A percentile compares a stretch with the other conserved stretches of the same genome.
phyloP scores from a whole-genome alignment of 2,797 vertebrate species.

The Amblyraja radiata region DNA sequence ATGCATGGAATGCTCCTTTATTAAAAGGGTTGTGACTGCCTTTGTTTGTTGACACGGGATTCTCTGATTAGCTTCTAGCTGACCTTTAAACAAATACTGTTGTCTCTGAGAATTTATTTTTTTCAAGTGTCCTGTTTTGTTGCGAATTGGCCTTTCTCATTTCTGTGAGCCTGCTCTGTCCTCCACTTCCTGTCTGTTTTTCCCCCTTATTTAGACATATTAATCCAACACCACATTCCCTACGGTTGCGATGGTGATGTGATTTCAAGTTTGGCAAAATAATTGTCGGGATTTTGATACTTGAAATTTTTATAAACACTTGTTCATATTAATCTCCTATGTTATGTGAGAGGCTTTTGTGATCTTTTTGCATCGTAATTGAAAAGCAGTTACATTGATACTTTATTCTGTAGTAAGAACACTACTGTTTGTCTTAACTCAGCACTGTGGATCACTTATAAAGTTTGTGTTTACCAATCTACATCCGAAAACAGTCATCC shows the following conservation, averaged over 20 bases:
- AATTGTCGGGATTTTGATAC: not conserved
- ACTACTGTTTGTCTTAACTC: not conserved
- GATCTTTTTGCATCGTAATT: not conserved
- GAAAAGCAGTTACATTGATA: not conserved
- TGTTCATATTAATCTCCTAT: not conserved
- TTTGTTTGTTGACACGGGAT: not conserved
- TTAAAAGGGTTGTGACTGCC: not conserved
- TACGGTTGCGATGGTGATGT: not conserved
- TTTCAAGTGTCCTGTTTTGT: not conserved
- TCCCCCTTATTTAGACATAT: not conserved
- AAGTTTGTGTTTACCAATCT: not conserved
- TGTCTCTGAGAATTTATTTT: conserved; percentile 15
- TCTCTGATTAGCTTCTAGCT: conserved; percentile 20
- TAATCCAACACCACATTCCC: not conserved
- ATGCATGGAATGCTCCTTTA: conserved; percentile 12
- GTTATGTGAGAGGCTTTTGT: not conserved
- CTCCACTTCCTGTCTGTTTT: not conserved
- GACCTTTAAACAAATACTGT: conserved; percentile 24
- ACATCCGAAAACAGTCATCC: not conserved
- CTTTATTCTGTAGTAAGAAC: not conserved
- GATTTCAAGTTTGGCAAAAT: not conserved
- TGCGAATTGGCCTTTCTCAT: not conserved
- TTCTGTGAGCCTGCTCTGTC: not conserved
- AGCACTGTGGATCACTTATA: not conserved
- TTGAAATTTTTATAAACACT: not conserved